These are phyloP conservation scores for Cephus cinctus DNA, from an alignment of 1,140 invertebrate species.

Conservation along the genomic window DNA sequence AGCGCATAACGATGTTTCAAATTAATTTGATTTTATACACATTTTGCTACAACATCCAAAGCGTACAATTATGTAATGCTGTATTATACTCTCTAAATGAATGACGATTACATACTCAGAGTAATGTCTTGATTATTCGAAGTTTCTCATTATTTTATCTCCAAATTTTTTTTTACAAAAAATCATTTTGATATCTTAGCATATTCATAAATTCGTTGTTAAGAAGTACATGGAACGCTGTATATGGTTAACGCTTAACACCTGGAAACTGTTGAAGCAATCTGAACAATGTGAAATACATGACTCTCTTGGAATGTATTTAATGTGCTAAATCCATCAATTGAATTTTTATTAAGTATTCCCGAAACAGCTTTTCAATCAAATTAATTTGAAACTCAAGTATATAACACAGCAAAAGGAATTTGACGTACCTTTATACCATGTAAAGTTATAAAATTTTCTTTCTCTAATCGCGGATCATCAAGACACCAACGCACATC, in stretches of 20 bases:
- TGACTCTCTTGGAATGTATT: neutral
- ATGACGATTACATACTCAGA: no score
- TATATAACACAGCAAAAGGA: neutral
- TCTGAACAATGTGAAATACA: neutral
- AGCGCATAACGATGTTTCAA: slow-evolving; percentile 18
- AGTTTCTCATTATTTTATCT: neutral
- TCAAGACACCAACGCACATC: slow-evolving; percentile 17
- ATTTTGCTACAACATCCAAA: neutral
- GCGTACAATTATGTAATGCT: neutral
- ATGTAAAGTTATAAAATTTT: slow-evolving; percentile 1
- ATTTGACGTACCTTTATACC: neutral
- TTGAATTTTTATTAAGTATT: no score
- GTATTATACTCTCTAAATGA: neutral
- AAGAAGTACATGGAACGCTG: neutral
- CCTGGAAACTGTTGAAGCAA: neutral
- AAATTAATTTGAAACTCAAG: slow-evolving; percentile 16
- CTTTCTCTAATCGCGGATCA: neutral
- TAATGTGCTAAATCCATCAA: neutral
- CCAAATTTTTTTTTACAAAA: neutral
- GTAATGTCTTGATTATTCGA: neutral
- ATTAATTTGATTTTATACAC: slow-evolving; percentile 18
- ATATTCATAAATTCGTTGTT: neutral
- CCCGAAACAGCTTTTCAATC: neutral
- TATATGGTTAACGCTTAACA: neutral
- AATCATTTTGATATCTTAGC: neutral